A percentile compares a stretch with the other conserved stretches of the same genome.
These are phyloP conservation scores for Zaprionus lineosus DNA, from an alignment of 2,888 invertebrate genomes.

Conservation along the genomic window DNA sequence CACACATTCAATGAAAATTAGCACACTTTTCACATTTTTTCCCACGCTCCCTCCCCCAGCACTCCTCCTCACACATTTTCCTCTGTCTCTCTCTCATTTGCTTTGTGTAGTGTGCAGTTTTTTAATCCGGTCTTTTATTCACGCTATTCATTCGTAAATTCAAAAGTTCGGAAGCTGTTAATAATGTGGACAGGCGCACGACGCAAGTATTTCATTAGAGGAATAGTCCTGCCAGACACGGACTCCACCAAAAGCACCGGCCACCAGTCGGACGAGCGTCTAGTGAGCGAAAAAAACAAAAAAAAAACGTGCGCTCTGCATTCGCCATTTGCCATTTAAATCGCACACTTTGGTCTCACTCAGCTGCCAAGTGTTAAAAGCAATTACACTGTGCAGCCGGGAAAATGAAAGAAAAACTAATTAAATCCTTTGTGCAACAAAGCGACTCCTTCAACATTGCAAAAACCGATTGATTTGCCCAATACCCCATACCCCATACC, in stretches of 20 bases:
- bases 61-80: too few species aligned
- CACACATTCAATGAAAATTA: slow-evolving; percentile 64
- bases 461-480: slow-evolving; percentile 34
- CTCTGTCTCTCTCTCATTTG: slow-evolving; percentile 8
- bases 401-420: slow-evolving; percentile 80
- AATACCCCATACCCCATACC: too few species aligned
- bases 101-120: slow-evolving; percentile 18
- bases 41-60: too few species aligned
- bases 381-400: slow-evolving; percentile 60
- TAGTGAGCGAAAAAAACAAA: too few species aligned
- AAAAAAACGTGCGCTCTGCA: background rate
- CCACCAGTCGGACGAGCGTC: slow-evolving; percentile 13
- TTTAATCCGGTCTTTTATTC: slow-evolving; percentile 19
- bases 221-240: slow-evolving; percentile 19
- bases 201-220: slow-evolving; percentile 74
- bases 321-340: background rate
- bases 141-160: slow-evolving; percentile 50
- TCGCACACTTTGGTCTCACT: slow-evolving; percentile 12
- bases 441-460: slow-evolving; percentile 12
- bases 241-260: slow-evolving; percentile 9
- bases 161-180: slow-evolving; percentile 70
- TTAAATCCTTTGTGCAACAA: slow-evolving; percentile 78
- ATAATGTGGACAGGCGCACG: slow-evolving; percentile 72
- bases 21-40: slow-evolving; percentile 59
- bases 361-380: slow-evolving; percentile 57